These are phyloP conservation scores for Gerosis bhagava DNA, from an alignment of 2,888 invertebrate genomes.

Conservation along the genomic window DNA sequence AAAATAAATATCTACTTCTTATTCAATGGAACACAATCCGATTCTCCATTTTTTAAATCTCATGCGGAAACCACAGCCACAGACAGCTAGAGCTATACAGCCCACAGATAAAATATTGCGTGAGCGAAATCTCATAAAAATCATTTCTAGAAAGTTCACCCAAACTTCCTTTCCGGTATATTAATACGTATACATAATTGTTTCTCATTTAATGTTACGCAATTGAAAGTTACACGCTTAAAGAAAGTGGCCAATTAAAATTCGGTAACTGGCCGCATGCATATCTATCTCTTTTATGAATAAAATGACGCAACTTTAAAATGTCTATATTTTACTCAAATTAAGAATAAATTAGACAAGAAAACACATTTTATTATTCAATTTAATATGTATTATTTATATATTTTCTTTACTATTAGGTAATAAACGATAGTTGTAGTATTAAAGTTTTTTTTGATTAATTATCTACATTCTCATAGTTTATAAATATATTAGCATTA, in stretches of 20 bases:
- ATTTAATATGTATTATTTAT: too few species aligned
- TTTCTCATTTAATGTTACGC: slow-evolving; percentile 66
- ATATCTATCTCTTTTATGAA: slow-evolving; percentile 29
- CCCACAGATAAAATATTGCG: slow-evolving; percentile 42
- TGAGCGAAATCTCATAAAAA: slow-evolving; percentile 58
- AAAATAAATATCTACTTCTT: slow-evolving; percentile 7
- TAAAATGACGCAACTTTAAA: slow-evolving; percentile 19
- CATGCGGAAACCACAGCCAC: slow-evolving; percentile 21
- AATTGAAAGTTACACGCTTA: slow-evolving; percentile 53
- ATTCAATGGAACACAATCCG: slow-evolving; percentile 11
- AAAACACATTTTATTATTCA: too few species aligned
- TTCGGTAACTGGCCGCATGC: slow-evolving; percentile 47
- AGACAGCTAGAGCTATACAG: too few species aligned
- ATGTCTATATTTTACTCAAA: slow-evolving; percentile 4
- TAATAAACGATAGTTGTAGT: too few species aligned
- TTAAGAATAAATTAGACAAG: too few species aligned
- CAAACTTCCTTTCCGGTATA: slow-evolving; percentile 63
- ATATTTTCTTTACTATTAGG: too few species aligned
- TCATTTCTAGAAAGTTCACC: slow-evolving; percentile 64
- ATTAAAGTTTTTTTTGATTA: too few species aligned
- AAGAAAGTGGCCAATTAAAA: slow-evolving; percentile 76
- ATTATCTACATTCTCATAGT: too few species aligned
- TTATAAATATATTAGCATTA: too few species aligned
- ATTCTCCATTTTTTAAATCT: slow-evolving; percentile 17
- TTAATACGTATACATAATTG: slow-evolving; percentile 72